Percentiles rank a stretch among this genome's conserved stretches.
Evolutionary conservation across 2,888 invertebrate species (phyloP).

Genomic region (Cyclophora punctaria): DNA sequence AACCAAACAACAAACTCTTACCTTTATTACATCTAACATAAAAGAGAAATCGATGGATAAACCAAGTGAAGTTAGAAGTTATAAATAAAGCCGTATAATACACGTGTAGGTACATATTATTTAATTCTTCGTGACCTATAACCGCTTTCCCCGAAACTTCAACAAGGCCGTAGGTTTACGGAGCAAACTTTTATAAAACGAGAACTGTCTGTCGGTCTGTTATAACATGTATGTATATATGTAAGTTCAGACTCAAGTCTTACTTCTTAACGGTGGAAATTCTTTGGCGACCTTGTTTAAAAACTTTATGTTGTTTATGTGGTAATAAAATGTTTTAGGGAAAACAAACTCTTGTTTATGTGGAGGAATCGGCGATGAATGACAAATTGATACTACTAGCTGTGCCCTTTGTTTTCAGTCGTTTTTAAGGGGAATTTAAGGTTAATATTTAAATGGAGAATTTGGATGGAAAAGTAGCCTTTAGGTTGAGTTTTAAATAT

Average conservation of each 20-base stretch:
- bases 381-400: conserved; percentile 23
- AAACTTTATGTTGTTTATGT: conserved; percentile 38
- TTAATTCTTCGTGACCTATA: conserved; percentile 44
- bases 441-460: too few relatives aligned
- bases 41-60: too few relatives aligned
- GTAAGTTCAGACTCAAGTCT: conserved; percentile 34
- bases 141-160: conserved; percentile 43
- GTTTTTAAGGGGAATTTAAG: too few relatives aligned
- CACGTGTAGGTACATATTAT: conserved; percentile 7
- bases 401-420: too few relatives aligned
- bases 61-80: too few relatives aligned
- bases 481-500: too few relatives aligned
- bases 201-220: conserved; percentile 40
- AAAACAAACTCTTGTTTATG: conserved; percentile 42
- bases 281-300: conserved; percentile 49
- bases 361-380: conserved; percentile 25
- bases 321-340: conserved; percentile 51
- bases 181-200: conserved; percentile 47
- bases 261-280: conserved; percentile 33
- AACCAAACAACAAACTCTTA: too few relatives aligned
- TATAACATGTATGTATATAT: conserved; percentile 28
- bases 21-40: too few relatives aligned
- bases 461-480: too few relatives aligned
- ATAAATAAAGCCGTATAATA: conserved; percentile 2
- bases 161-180: conserved; percentile 42